A percentile compares a stretch with the other conserved stretches of the same genome.
Evolutionary conservation across 2,797 vertebrate species (phyloP).

Genomic region (Thalassophryne amazonica): DNA sequence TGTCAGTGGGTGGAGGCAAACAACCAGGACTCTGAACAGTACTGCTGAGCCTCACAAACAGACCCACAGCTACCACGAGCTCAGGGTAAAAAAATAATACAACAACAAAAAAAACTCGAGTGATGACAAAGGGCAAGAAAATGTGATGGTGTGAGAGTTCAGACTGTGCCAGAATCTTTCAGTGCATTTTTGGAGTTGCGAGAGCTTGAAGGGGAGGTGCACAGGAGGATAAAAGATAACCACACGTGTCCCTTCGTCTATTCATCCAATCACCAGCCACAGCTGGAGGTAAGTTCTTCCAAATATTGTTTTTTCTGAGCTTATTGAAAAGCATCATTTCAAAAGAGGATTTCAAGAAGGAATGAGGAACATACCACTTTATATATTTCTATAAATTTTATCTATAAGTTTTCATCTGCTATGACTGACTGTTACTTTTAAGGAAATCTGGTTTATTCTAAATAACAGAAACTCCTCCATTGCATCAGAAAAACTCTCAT

Average conservation of each 20-base stretch:
- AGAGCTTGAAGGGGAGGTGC: slow-evolving; percentile 25
- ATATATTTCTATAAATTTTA: too few relatives aligned
- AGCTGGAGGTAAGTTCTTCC: slow-evolving; percentile 54
- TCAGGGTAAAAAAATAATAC: background rate
- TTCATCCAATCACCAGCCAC: slow-evolving; percentile 15
- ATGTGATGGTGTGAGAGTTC: slow-evolving; percentile 52
- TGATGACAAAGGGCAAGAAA: slow-evolving; percentile 48
- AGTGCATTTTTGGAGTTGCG: slow-evolving; percentile 29
- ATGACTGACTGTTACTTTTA: too few relatives aligned
- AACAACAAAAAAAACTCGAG: background rate
- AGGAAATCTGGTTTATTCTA: background rate
- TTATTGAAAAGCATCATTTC: too few relatives aligned
- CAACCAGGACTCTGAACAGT: background rate
- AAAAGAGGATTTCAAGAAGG: too few relatives aligned
- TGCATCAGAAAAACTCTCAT: background rate
- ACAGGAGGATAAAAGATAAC: slow-evolving; percentile 37
- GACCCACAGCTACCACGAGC: slow-evolving; percentile 20
- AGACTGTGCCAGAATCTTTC: slow-evolving; percentile 37
- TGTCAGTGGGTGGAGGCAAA: slow-evolving; percentile 4
- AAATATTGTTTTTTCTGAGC: too few relatives aligned
- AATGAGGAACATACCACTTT: too few relatives aligned
- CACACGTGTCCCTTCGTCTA: background rate
- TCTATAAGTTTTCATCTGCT: too few relatives aligned
- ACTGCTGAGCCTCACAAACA: background rate
- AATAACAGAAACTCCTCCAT: background rate